Evolutionary conservation across 92 coral and sea anemone species (phyloP).

Genomic region (Metridium senile): DNA sequence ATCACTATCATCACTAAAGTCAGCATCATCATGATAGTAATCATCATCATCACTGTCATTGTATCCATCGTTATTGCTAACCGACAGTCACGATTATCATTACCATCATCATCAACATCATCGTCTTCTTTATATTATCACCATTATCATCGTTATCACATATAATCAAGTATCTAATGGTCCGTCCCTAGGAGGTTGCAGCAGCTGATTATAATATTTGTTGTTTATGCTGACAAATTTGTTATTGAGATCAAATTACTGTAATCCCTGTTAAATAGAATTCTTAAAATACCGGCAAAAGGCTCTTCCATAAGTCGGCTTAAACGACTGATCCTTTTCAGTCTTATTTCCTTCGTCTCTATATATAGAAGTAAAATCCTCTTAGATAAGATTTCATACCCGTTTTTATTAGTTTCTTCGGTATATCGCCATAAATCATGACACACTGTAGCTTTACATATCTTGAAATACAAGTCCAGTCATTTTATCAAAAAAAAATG

Average conservation of each 20-base stretch:
- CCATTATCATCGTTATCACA: not conserved
- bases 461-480: too few relatives aligned
- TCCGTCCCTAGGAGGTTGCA: too few relatives aligned
- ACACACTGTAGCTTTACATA: too few relatives aligned
- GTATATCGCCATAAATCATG: too few relatives aligned
- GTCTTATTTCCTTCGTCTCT: not conserved
- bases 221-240: not conserved
- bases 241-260: not conserved
- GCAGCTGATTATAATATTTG: too few relatives aligned
- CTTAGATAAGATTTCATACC: not conserved
- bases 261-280: not conserved
- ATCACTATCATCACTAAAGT: not conserved
- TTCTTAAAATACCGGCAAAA: not conserved
- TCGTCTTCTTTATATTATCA: not conserved
- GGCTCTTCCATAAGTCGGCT: not conserved
- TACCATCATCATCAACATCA: not conserved
- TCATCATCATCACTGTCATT: not conserved
- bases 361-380: not conserved
- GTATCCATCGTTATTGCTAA: not conserved
- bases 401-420: too few relatives aligned
- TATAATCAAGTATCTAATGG: too few relatives aligned
- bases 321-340: not conserved
- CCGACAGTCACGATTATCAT: not conserved
- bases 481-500: too few relatives aligned
- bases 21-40: not conserved